phyloP scores from a whole-genome alignment of 2,888 invertebrate genomes.

The Nomada fucata region DNA sequence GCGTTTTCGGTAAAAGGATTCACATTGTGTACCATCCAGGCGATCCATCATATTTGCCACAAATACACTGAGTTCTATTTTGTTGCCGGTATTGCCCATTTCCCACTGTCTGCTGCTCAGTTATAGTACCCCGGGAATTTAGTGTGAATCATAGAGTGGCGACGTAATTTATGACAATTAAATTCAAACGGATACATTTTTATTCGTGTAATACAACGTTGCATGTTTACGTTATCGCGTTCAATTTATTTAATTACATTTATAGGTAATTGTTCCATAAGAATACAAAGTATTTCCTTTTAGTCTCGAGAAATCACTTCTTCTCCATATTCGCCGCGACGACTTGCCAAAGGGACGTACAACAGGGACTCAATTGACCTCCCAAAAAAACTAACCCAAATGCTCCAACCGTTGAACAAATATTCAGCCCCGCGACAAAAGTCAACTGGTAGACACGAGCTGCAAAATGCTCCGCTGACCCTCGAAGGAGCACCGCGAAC shows the following conservation, averaged over 20 bases:
- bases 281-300: not conserved
- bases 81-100: not conserved
- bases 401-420: too few species aligned
- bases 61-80: slow-evolving; percentile 13
- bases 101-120: not conserved
- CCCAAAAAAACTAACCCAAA: too few species aligned
- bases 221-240: not conserved
- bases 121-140: not conserved
- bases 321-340: not conserved
- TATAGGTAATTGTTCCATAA: not conserved
- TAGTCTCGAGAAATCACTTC: not conserved
- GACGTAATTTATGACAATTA: too few species aligned
- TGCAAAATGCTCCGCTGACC: too few species aligned
- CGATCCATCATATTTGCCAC: slow-evolving; percentile 25
- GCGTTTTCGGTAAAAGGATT: slow-evolving; percentile 20
- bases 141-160: not conserved
- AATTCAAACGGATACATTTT: too few species aligned
- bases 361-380: too few species aligned
- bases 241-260: too few species aligned
- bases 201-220: not conserved
- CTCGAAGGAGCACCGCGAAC: not conserved
- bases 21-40: slow-evolving; percentile 13
- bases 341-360: too few species aligned
- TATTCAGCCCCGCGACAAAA: too few species aligned
- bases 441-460: too few species aligned